Evolutionary conservation across 2,797 vertebrate species (phyloP), one percentile per base, ranked within the genome.

Genomic region (Otus scops): DNA sequence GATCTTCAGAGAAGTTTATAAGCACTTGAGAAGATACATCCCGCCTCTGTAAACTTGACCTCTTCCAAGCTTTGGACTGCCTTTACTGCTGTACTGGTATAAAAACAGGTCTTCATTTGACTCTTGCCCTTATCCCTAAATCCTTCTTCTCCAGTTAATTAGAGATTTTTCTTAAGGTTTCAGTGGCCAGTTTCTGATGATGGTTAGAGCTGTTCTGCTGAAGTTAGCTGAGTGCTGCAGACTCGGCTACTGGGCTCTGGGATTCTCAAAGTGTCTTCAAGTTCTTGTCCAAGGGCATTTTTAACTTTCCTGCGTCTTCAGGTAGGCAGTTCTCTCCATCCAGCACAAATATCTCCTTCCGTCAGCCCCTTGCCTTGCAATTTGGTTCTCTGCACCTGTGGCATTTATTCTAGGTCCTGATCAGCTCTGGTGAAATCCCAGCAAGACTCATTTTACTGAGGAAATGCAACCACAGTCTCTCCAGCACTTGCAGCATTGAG

Each of bases 321-420:
- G 68, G 39, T 56, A 89, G 84, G 47, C 92, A 92, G 30, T 24
- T 64, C 57, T 92, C 36, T 92, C 60, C 24, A 43, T 21, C 27
- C 67, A 79, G 57, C 48, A 60, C n/a, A 60, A 76, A 85, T 57
- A 51, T 15, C 41, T 82, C 0, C 26, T 79, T 93, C 34, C 74
- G 47, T 54, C 64, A 88, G 41, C 22, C 34, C 53, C 26, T 91
- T 85, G 56, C 78, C 41, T 92, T 87, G 89, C 75, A n/a, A n/a
- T 82, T 61, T 89, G 93, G 87, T 94, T 96, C 53, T 95, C 76
- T 96, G 95, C 89, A 91, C 95, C 68, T 94, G 41, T 94, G 85
- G 76, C 92, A 65, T 97, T 95, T 96, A 70, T 96, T 94, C 85
- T 77, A 97, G 96, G 93, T 97, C 56, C 79, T 67, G 81, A 34